These are phyloP conservation scores for Cylindroiulus punctatus DNA, from an alignment of 2,888 invertebrate genomes.

Conservation along the genomic window DNA sequence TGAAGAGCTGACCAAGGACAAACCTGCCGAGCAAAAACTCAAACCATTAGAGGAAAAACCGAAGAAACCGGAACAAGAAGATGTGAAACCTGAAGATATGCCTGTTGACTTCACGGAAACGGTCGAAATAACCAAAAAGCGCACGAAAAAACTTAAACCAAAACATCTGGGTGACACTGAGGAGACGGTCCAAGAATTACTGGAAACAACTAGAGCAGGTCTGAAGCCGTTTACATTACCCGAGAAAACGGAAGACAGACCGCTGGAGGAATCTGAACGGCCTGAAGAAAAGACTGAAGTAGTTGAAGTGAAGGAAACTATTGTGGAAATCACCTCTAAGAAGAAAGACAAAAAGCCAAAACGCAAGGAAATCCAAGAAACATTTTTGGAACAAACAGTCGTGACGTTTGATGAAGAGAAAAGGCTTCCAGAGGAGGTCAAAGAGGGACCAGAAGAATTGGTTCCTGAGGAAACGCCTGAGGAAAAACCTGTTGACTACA, in stretches of 20 bases:
- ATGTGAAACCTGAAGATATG: slow-evolving; percentile 51
- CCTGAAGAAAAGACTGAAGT: neutral
- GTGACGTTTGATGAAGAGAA: neutral
- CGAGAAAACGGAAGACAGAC: neutral
- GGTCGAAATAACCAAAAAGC: neutral
- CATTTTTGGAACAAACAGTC: slow-evolving; percentile 11
- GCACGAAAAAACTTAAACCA: neutral
- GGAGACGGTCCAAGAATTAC: neutral
- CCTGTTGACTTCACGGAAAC: neutral
- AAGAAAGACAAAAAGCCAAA: slow-evolving; percentile 32
- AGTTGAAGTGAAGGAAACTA: slow-evolving; percentile 23
- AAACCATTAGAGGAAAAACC: slow-evolving; percentile 5
- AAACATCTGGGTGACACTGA: slow-evolving; percentile 42
- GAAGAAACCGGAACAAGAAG: slow-evolving; percentile 45
- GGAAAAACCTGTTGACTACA: slow-evolving; percentile 23
- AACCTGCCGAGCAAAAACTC: neutral
- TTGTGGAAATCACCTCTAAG: neutral
- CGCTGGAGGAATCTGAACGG: neutral
- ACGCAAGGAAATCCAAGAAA: slow-evolving; percentile 12
- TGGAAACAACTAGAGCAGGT: slow-evolving; percentile 51
- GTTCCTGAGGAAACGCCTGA: neutral
- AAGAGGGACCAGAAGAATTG: neutral
- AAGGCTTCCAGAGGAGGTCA: slow-evolving; percentile 11
- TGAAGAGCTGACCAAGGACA: slow-evolving; percentile 26
- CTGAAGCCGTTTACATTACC: neutral